Evolutionary conservation across 2,888 invertebrate species (phyloP).

Genomic region (Mystacides longicornis): DNA sequence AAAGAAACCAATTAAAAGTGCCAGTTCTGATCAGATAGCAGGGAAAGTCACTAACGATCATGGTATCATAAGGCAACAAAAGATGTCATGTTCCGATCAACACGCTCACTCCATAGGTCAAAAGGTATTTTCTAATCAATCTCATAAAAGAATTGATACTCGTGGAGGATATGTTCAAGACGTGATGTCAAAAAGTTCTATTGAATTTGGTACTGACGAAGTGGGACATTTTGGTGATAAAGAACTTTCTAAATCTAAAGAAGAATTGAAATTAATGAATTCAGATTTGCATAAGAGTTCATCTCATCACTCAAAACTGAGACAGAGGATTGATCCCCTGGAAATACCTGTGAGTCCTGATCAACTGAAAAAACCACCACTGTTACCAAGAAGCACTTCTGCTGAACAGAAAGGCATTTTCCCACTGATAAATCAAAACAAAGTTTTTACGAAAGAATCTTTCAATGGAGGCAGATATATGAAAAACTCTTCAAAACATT

Average conservation of each 20-base stretch:
- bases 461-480: slow-evolving; percentile 18
- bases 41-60: slow-evolving; percentile 27
- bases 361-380: slow-evolving; percentile 26
- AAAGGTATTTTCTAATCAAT: slow-evolving; percentile 45
- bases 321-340: slow-evolving; percentile 51
- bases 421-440: slow-evolving; percentile 23
- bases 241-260: slow-evolving; percentile 19
- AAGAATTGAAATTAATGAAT: slow-evolving; percentile 22
- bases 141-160: slow-evolving; percentile 47
- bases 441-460: slow-evolving; percentile 24
- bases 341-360: slow-evolving; percentile 43
- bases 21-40: slow-evolving; percentile 12
- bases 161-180: slow-evolving; percentile 48
- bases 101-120: slow-evolving; percentile 41
- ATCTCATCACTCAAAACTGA: slow-evolving; percentile 32
- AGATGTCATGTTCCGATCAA: slow-evolving; percentile 37
- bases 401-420: slow-evolving; percentile 27
- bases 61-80: slow-evolving; percentile 34
- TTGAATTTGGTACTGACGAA: slow-evolving; percentile 46
- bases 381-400: slow-evolving; percentile 29
- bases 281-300: slow-evolving; percentile 41
- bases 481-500: slow-evolving; percentile 22
- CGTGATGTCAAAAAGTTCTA: slow-evolving; percentile 41
- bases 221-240: slow-evolving; percentile 35
- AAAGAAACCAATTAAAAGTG: slow-evolving; percentile 16